Percentiles rank a stretch among this genome's conserved stretches.
Evolutionary conservation across 2,797 vertebrate genomes (phyloP).

Genomic region (Capromys pilorides): DNA sequence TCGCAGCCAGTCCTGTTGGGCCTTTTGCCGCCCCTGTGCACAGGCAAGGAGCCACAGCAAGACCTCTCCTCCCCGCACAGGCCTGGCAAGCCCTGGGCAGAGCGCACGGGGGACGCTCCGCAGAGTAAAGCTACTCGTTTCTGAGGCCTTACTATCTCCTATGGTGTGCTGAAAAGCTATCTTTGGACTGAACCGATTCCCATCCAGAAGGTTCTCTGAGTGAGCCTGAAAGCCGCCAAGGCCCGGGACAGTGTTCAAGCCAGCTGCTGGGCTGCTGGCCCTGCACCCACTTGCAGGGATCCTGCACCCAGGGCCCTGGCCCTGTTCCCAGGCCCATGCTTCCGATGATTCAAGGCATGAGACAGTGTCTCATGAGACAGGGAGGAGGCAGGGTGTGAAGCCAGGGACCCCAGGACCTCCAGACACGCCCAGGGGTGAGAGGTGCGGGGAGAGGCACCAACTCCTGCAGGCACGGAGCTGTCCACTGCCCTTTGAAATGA

Average conservation of each 20-base stretch:
- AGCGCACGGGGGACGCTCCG: background rate
- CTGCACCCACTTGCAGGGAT: background rate
- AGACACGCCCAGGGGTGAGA: background rate
- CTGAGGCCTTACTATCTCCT: background rate
- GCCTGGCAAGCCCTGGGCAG: background rate
- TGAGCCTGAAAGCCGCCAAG: background rate
- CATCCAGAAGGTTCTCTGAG: background rate
- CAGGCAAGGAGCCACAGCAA: background rate
- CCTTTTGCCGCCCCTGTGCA: background rate
- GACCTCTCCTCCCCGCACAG: too few species aligned
- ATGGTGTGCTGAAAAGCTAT: too few species aligned
- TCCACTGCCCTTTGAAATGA: background rate
- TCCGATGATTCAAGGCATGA: background rate
- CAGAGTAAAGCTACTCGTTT: background rate
- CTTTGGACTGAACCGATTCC: background rate
- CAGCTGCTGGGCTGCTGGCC: background rate
- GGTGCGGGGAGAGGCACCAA: fast-evolving
- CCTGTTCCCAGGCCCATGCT: background rate
- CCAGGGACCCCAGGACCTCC: background rate
- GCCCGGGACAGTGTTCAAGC: background rate
- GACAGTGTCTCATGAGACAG: too few species aligned
- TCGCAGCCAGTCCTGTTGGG: background rate
- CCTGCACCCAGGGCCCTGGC: fast-evolving
- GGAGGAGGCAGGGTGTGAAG: too few species aligned
- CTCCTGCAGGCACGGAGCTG: fast-evolving